Evolutionary conservation across 2,113 vertebrate species (phyloP), one percentile per base, ranked within the genome.

Genomic region (Neolamprologus ventralis): DNA sequence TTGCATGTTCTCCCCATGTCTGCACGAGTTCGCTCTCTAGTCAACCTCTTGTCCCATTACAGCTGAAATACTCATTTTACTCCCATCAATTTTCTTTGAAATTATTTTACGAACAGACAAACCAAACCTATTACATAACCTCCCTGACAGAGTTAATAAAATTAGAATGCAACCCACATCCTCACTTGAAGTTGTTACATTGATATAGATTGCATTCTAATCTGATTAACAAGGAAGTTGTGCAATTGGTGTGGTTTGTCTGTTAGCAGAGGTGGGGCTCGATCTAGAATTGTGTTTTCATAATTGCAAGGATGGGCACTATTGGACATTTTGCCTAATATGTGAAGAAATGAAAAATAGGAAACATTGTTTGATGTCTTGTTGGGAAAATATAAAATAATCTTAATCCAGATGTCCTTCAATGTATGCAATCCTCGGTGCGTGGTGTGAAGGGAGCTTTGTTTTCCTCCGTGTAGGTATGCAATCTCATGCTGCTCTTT

Each of bases 1-100:
- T 21, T 68, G 33, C 19, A 68, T 68, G 63, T 37, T 21, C 33
- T 68, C 33, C 63, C 33, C 63, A 2, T 65, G 33, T 65, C 60
- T 65, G 60, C 60, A 21, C 3, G 0, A 2, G 7, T 37, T 65
- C 33, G 0, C 31, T 65, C 60, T 68, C 63, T 68, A 21, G 33
- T 68, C 33, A 1, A 21, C 11, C 33, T 40, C 63, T 8, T 68
- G 60, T 68, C 33, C 63, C 19, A 68, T 5, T 37, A 37, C 60
- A 65, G 60, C 60, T 37, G 33, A n/a, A 37, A 65, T 2, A n/a
- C 31, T 35, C 31, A 35, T 63, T 63, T 35, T 7, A n/a, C 31
- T 37, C 17, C 10, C 17, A 37, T 65, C 60, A n/a, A 2, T 1
- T 65, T 65, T 2, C 60, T 65, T 65, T n/a, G 60, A 37, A 7